These are phyloP conservation scores for Cryptus viduatorius DNA, from an alignment of 2,888 invertebrate genomes.

Conservation along the genomic window DNA sequence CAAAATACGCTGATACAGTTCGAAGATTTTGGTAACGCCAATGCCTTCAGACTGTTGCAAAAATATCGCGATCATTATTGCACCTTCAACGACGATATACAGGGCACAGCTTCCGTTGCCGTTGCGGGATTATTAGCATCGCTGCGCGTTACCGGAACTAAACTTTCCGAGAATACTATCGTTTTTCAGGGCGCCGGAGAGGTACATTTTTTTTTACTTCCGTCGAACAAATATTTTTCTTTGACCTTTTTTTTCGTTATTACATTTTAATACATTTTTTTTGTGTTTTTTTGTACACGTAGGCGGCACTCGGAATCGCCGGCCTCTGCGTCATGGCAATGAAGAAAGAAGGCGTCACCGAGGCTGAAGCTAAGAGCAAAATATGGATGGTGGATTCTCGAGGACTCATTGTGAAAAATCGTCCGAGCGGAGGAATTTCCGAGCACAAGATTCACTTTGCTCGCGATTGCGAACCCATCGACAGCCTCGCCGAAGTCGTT, in stretches of 20 bases:
- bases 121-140: slow-evolving; percentile 97
- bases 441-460: slow-evolving; percentile 95
- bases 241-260: background rate
- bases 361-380: slow-evolving; percentile 91
- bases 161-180: slow-evolving; percentile 93
- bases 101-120: slow-evolving; percentile 98
- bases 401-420: slow-evolving; percentile 95
- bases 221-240: no score
- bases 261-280: background rate
- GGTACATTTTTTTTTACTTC: slow-evolving; percentile 85
- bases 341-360: slow-evolving; percentile 92
- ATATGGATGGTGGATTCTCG: slow-evolving; percentile 99
- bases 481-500: slow-evolving; percentile 93
- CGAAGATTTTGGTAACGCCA: slow-evolving; percentile 99
- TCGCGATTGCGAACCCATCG: slow-evolving; percentile 91
- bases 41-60: slow-evolving; percentile 96
- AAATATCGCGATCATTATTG: slow-evolving; percentile 96
- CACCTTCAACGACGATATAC: slow-evolving; percentile 99
- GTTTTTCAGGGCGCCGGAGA: slow-evolving; percentile 99
- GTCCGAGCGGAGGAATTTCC: slow-evolving; percentile 92
- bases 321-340: slow-evolving; percentile 96
- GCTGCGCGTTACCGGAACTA: slow-evolving; percentile 92
- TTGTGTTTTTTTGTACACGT: slow-evolving; percentile 61
- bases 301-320: slow-evolving; percentile 98
- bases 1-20: slow-evolving; percentile 96